phyloP scores from a whole-genome alignment of 2,888 invertebrate species.

The Trichopria drosophilae region DNA sequence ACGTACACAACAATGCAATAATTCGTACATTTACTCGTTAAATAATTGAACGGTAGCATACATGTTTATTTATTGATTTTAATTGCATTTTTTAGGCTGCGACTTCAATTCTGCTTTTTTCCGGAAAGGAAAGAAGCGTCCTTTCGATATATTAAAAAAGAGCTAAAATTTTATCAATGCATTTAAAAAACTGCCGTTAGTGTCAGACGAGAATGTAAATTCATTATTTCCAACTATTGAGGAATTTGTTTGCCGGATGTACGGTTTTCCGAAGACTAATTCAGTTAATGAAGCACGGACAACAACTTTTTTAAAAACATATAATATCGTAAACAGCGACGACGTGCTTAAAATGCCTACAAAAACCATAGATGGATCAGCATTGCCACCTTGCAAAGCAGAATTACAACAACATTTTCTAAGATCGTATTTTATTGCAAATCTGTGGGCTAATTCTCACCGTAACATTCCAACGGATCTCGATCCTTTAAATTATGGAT shows the following conservation, averaged over 20 bases:
- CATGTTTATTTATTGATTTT: too few species aligned
- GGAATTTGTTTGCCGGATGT: slow-evolving; percentile 22
- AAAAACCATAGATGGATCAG: slow-evolving; percentile 25
- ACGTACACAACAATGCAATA: too few species aligned
- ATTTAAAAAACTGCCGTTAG: background rate
- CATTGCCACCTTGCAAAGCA: slow-evolving; percentile 20
- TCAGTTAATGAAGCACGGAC: slow-evolving; percentile 19
- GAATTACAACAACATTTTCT: slow-evolving; percentile 26
- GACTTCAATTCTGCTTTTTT: slow-evolving; percentile 26
- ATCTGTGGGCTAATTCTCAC: slow-evolving; percentile 24
- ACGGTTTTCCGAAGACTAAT: slow-evolving; percentile 20
- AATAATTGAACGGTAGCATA: too few species aligned
- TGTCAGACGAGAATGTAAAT: too few species aligned
- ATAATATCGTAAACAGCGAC: too few species aligned
- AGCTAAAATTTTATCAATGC: slow-evolving; percentile 1
- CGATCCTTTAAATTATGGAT: slow-evolving; percentile 19
- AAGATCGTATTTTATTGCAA: slow-evolving; percentile 20
- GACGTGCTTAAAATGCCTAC: too few species aligned
- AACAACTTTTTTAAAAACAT: slow-evolving; percentile 10
- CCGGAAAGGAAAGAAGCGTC: slow-evolving; percentile 26
- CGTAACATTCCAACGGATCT: slow-evolving; percentile 10
- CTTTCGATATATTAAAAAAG: slow-evolving; percentile 8
- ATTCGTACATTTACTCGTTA: too few species aligned
- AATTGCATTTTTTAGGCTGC: too few species aligned
- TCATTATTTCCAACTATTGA: slow-evolving; percentile 16